Conservation (phyloP, 2,113 vertebrate genomes). For the Odobenus rosmarus region DNA sequence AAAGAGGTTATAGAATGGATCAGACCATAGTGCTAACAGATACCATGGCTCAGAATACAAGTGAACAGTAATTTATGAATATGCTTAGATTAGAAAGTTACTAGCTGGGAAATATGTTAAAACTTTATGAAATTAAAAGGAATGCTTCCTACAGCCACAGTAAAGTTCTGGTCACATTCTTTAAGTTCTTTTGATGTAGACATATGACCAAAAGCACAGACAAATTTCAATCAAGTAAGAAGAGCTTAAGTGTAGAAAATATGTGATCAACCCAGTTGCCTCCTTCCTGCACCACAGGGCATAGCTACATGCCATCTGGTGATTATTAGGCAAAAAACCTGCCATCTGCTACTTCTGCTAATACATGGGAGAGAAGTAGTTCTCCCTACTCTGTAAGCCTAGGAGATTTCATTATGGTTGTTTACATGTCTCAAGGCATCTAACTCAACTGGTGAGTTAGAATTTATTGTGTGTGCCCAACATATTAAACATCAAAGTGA, state of each 20-base stretch:
- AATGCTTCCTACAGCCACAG: neutral
- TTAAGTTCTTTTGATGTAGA: neutral
- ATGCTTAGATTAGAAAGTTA: neutral
- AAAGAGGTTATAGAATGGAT: neutral
- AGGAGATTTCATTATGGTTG: neutral
- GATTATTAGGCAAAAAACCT: conserved; percentile 45
- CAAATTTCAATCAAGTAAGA: conserved; percentile 45
- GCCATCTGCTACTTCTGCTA: conserved; percentile 67
- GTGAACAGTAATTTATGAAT: neutral
- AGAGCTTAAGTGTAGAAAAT: conserved; percentile 60
- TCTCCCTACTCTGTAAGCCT: neutral
- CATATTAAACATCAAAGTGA: neutral
- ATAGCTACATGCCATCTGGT: conserved; percentile 68
- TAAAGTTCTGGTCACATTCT: neutral
- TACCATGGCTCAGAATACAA: neutral
- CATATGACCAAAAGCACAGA: neutral
- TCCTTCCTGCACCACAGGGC: conserved; percentile 52
- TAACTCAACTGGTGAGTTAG: neutral
- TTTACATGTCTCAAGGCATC: neutral
- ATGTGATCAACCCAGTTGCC: conserved; percentile 63
- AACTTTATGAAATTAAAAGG: neutral
- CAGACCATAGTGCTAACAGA: neutral
- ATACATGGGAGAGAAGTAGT: neutral
- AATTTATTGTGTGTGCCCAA: neutral
- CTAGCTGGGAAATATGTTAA: neutral